Evolutionary conservation across 2,888 invertebrate species (phyloP).

Genomic region (Watsonalla cultraria): DNA sequence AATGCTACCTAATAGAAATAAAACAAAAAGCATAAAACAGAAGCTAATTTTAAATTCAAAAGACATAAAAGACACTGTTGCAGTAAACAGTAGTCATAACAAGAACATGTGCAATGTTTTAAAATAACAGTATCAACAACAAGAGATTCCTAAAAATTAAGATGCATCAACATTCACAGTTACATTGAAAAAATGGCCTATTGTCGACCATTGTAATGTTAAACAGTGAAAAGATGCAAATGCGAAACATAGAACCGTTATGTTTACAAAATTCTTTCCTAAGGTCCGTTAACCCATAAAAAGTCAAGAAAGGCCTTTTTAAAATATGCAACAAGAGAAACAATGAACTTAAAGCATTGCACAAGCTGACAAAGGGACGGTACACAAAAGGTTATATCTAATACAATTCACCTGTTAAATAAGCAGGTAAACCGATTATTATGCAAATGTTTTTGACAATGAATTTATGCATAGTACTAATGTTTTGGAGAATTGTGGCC

Average conservation of each 20-base stretch:
- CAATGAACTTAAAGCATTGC: slow-evolving; percentile 39
- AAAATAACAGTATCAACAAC: slow-evolving; percentile 28
- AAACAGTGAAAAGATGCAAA: slow-evolving; percentile 64
- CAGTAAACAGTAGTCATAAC: slow-evolving; percentile 47
- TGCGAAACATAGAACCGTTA: slow-evolving; percentile 53
- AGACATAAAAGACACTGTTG: slow-evolving; percentile 29
- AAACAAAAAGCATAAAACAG: no score
- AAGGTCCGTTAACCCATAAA: slow-evolving; percentile 58
- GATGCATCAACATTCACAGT: slow-evolving; percentile 20
- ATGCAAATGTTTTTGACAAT: slow-evolving; percentile 68
- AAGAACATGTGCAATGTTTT: slow-evolving; percentile 45
- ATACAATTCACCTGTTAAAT: slow-evolving; percentile 65
- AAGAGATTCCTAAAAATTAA: slow-evolving; percentile 29
- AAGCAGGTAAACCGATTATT: slow-evolving; percentile 72
- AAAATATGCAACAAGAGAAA: slow-evolving; percentile 43
- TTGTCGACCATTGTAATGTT: slow-evolving; percentile 52
- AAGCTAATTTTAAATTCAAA: neutral
- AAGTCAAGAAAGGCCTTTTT: slow-evolving; percentile 40
- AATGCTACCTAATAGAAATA: neutral
- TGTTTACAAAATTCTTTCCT: slow-evolving; percentile 60
- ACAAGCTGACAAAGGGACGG: slow-evolving; percentile 54
- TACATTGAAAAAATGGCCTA: slow-evolving; percentile 35
- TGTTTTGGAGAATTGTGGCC: slow-evolving; percentile 73
- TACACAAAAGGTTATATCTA: slow-evolving; percentile 42
- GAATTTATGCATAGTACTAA: slow-evolving; percentile 50